Conservation (phyloP, 2,797 vertebrate genomes). For the Scyliorhinus canicula region DNA sequence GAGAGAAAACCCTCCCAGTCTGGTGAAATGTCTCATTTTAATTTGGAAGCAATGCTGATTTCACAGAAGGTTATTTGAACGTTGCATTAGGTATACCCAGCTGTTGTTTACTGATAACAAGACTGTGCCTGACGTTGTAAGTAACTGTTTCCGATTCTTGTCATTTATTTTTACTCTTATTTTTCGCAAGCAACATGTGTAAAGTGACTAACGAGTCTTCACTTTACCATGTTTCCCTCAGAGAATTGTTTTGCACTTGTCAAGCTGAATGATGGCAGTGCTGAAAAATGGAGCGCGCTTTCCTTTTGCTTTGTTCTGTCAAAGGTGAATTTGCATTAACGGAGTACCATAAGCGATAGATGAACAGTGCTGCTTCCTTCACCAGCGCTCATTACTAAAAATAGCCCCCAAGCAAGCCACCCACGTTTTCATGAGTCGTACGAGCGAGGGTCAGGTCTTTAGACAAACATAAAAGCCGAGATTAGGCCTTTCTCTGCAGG, state of each 20-base stretch:
- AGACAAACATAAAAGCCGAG: neutral
- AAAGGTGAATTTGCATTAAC: neutral
- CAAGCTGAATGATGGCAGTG: neutral
- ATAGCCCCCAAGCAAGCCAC: neutral
- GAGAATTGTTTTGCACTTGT: conserved; percentile 15
- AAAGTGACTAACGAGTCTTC: conserved; percentile 16
- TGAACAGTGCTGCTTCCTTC: neutral
- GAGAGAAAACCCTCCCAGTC: too few relatives aligned
- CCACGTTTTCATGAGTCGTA: neutral
- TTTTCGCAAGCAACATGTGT: conserved; percentile 30
- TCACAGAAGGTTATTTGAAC: neutral
- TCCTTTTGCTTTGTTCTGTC: neutral
- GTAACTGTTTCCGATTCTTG: neutral
- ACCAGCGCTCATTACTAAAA: neutral
- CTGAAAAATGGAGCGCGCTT: neutral
- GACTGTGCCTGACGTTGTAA: neutral
- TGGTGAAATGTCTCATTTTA: neutral
- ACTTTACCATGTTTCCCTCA: conserved; percentile 12
- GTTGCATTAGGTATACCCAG: neutral
- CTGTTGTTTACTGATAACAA: neutral
- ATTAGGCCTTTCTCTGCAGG: neutral
- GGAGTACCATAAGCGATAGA: neutral
- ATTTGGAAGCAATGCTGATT: neutral
- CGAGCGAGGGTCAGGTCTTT: neutral
- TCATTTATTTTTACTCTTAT: conserved; percentile 4